Percentiles rank a stretch among this genome's conserved stretches.
These are phyloP conservation scores for Butorides virescens DNA, from an alignment of 2,113 vertebrate genomes.

Conservation along the genomic window DNA sequence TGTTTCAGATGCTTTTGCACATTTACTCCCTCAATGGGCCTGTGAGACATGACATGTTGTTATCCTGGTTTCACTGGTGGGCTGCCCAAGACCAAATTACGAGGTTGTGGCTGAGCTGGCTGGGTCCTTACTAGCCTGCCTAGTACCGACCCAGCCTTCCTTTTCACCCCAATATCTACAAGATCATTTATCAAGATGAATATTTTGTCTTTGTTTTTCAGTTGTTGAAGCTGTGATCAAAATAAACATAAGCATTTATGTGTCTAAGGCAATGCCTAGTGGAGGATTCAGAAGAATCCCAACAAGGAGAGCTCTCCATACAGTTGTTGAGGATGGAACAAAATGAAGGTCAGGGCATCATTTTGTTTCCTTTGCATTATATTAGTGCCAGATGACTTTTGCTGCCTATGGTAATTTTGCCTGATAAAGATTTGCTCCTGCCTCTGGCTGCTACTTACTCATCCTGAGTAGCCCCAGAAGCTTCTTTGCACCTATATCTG, in stretches of 20 bases:
- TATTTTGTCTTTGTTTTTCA: not conserved
- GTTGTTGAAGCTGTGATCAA: not conserved
- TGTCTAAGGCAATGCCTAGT: not conserved
- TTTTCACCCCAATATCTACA: not conserved
- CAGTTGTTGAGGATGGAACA: not conserved
- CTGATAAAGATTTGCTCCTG: not conserved
- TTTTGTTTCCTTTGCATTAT: not conserved
- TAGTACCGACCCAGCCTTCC: not conserved
- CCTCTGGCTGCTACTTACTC: not conserved
- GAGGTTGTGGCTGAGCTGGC: not conserved
- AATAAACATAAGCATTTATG: not conserved
- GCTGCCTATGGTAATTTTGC: not conserved
- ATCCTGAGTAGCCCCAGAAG: not conserved
- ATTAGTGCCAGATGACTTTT: not conserved
- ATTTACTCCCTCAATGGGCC: not conserved
- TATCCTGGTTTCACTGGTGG: not conserved
- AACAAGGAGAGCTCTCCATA: not conserved
- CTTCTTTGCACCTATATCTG: not conserved
- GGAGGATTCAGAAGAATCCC: not conserved
- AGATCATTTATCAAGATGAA: not conserved
- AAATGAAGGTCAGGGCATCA: not conserved
- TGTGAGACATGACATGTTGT: not conserved
- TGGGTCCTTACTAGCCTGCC: not conserved
- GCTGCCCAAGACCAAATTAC: not conserved
- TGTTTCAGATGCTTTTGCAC: not conserved